A percentile compares a stretch with the other conserved stretches of the same genome.
These are phyloP conservation scores for Drosophila phalerata DNA, from an alignment of 2,888 invertebrate genomes.

Conservation along the genomic window DNA sequence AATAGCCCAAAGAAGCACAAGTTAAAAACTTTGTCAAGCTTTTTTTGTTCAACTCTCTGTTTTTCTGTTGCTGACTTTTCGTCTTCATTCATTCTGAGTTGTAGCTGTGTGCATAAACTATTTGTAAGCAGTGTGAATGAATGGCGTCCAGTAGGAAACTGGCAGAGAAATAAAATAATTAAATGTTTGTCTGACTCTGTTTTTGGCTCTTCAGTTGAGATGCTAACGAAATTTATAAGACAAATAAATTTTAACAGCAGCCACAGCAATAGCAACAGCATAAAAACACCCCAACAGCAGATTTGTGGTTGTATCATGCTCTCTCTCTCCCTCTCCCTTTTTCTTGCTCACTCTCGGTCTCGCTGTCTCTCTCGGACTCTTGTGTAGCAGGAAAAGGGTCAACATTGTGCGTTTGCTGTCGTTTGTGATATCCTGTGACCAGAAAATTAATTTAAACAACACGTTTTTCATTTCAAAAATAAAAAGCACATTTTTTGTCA, in stretches of 20 bases:
- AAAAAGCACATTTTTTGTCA: conserved; percentile 34
- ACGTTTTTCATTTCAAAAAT: conserved; percentile 66
- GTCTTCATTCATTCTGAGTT: conserved; percentile 42
- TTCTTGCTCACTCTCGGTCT: neutral
- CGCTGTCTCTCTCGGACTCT: neutral
- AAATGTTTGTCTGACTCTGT: conserved; percentile 44
- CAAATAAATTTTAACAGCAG: conserved; percentile 67
- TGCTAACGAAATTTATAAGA: conserved; percentile 77
- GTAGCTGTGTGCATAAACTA: conserved; percentile 51
- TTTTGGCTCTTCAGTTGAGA: conserved; percentile 56
- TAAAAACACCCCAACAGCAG: conserved; percentile 52
- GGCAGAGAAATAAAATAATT: conserved; percentile 55
- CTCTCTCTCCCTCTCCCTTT: neutral
- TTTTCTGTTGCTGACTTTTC: conserved; percentile 42
- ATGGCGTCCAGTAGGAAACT: conserved; percentile 9
- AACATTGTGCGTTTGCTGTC: conserved; percentile 43
- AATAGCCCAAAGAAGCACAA: conserved; percentile 12
- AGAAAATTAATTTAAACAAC: conserved; percentile 75
- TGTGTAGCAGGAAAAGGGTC: conserved; percentile 40
- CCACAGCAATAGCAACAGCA: conserved; percentile 50
- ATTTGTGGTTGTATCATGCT: conserved; percentile 53
- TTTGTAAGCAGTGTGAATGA: conserved; percentile 43
- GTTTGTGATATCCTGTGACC: conserved; percentile 50
- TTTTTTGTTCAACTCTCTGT: conserved; percentile 28
- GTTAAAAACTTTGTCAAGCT: conserved; percentile 47